Conservation (phyloP, 30 jellyfish, hydroid and myxozoan genomes). For the Chironex yamaguchii region DNA sequence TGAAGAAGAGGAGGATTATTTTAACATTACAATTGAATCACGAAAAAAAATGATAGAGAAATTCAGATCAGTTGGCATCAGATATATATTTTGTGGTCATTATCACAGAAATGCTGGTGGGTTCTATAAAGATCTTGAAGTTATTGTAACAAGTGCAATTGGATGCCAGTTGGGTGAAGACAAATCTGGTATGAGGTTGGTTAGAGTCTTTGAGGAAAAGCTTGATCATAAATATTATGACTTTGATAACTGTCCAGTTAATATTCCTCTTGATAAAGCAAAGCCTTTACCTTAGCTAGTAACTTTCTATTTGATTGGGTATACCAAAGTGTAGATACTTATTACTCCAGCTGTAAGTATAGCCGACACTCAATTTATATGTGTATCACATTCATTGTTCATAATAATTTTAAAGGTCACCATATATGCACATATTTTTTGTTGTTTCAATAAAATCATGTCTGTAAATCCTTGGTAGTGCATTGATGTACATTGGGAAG, state of each 20-base stretch:
- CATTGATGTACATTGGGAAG: no score
- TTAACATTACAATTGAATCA: slow-evolving; percentile 63
- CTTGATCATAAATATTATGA: slow-evolving; percentile 92
- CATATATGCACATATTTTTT: no score
- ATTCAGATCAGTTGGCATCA: slow-evolving; percentile 77
- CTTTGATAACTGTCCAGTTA: slow-evolving; percentile 64
- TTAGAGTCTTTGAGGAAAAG: slow-evolving; percentile 74
- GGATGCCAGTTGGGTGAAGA: slow-evolving; percentile 96
- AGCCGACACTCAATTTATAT: no score
- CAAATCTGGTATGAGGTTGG: slow-evolving; percentile 90
- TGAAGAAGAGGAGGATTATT: slow-evolving; percentile 86
- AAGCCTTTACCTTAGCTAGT: slow-evolving; percentile 27
- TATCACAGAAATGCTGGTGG: slow-evolving; percentile 98
- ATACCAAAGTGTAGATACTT: background rate
- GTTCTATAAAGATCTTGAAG: slow-evolving; percentile 76
- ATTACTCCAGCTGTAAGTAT: no score
- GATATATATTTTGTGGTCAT: slow-evolving; percentile 92
- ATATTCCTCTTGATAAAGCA: slow-evolving; percentile 28
- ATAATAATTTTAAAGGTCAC: no score
- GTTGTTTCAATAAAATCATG: no score
- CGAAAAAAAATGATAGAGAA: slow-evolving; percentile 48
- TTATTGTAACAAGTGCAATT: slow-evolving; percentile 87
- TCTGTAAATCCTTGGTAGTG: no score
- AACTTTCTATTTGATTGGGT: no score
- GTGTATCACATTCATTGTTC: no score